These are phyloP conservation scores for Parapristionchus giblindavisi DNA, from an alignment of 2,888 invertebrate genomes.

Conservation along the genomic window DNA sequence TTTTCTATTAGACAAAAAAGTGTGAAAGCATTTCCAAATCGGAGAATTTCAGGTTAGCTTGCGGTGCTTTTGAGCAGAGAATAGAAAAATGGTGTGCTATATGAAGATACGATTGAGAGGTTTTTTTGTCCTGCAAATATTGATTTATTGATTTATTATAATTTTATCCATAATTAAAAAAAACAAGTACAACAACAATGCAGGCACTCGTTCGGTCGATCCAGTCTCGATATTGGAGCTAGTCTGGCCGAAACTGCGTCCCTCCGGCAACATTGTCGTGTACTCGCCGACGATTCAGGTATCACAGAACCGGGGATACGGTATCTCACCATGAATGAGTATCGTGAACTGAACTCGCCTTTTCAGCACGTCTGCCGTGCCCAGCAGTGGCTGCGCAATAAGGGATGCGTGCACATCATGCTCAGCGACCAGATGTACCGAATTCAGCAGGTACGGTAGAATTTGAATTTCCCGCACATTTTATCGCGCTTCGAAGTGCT, in stretches of 20 bases:
- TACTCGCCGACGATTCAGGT: slow-evolving; percentile 55
- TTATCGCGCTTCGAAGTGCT: not conserved
- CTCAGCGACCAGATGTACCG: slow-evolving; percentile 71
- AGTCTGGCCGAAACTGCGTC: slow-evolving; percentile 44
- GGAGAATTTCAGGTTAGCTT: too few species aligned
- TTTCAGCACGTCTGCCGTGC: slow-evolving; percentile 82
- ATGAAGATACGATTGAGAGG: too few species aligned
- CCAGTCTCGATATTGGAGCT: slow-evolving; percentile 52
- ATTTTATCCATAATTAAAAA: too few species aligned
- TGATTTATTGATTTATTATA: too few species aligned
- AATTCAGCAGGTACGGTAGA: slow-evolving; percentile 48
- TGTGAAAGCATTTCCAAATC: too few species aligned
- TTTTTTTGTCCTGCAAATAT: too few species aligned
- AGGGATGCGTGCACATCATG: slow-evolving; percentile 78
- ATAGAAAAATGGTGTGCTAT: too few species aligned
- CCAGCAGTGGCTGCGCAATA: slow-evolving; percentile 81
- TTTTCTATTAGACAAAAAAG: too few species aligned
- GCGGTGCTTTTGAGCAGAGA: too few species aligned
- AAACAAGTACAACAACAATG: too few species aligned
- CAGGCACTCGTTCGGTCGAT: slow-evolving; percentile 45
- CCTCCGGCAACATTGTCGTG: slow-evolving; percentile 58
- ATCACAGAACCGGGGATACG: not conserved
- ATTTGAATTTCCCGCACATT: not conserved
- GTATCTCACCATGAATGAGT: not conserved
- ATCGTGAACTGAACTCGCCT: not conserved